phyloP scores from a whole-genome alignment of 37 sponge, comb jelly and placozoan genomes.

The Cladorhizidae sp. region DNA sequence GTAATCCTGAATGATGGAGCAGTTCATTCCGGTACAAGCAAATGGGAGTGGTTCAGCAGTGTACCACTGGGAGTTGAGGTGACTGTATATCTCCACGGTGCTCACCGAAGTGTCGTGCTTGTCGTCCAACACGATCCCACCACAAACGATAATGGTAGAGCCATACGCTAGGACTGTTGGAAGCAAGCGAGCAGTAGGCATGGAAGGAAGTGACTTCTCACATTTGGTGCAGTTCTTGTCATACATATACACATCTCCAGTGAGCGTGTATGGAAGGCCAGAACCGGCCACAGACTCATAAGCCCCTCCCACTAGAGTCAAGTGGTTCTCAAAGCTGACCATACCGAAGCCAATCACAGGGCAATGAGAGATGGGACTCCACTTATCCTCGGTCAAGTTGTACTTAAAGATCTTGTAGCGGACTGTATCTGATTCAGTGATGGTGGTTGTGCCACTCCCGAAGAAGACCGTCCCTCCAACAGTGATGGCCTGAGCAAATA shows the following conservation, averaged over 20 bases:
- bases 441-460: constrained; percentile 51
- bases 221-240: constrained; percentile 5
- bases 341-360: constrained; percentile 56
- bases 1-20: constrained; percentile 24
- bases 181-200: constrained; percentile 47
- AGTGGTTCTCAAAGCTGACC: constrained; percentile 19
- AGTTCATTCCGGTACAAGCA: constrained; percentile 47
- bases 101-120: constrained; percentile 38
- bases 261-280: constrained; percentile 16
- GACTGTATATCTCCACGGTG: constrained; percentile 31
- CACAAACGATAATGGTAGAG: constrained; percentile 27
- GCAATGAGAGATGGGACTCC: constrained; percentile 30
- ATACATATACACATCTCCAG: constrained; percentile 23
- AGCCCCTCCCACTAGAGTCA: constrained; percentile 53
- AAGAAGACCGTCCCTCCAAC: constrained; percentile 38
- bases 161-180: constrained; percentile 36
- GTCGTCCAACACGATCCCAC: constrained; percentile 40
- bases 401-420: constrained; percentile 49
- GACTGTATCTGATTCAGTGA: constrained; percentile 16
- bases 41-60: constrained; percentile 47
- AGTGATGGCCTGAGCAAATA: constrained; percentile 55
- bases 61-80: constrained; percentile 40
- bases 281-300: constrained; percentile 20
- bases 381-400: constrained; percentile 9
- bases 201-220: constrained; percentile 28